A percentile compares a stretch with the other conserved stretches of the same genome.
These are phyloP conservation scores for Patella caerulea DNA, from an alignment of 2,888 invertebrate genomes.

Conservation along the genomic window DNA sequence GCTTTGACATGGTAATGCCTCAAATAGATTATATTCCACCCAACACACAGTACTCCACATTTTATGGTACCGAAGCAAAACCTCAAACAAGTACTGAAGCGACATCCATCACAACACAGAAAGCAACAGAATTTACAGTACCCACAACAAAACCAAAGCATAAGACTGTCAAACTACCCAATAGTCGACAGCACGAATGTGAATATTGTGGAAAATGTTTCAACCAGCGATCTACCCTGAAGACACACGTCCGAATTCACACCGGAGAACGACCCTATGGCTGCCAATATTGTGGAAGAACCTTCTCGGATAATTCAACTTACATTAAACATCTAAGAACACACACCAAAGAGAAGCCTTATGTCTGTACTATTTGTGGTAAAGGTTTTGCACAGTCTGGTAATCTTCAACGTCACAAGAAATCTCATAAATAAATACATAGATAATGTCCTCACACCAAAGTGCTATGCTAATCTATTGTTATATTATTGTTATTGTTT, in stretches of 20 bases:
- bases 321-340: not conserved
- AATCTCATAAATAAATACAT: not conserved
- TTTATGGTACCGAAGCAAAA: too few relatives aligned
- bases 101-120: too few relatives aligned
- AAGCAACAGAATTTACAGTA: too few relatives aligned
- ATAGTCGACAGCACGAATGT: not conserved
- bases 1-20: too few relatives aligned
- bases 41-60: too few relatives aligned
- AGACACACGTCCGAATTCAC: not conserved
- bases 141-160: too few relatives aligned
- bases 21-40: too few relatives aligned
- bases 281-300: conserved; percentile 4
- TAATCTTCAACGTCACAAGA: conserved; percentile 1
- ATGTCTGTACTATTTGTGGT: conserved; percentile 13
- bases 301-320: conserved; percentile 9
- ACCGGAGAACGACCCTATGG: not conserved
- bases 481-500: not conserved
- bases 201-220: conserved; percentile 2
- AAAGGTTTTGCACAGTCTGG: conserved; percentile 7
- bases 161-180: too few relatives aligned
- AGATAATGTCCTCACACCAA: too few relatives aligned
- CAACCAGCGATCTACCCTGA: not conserved
- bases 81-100: too few relatives aligned
- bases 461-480: not conserved
- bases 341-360: conserved; percentile 7